Evolutionary conservation across 1,140 invertebrate species (phyloP), one percentile per base, ranked within the genome.

Genomic region (Heliothis subflexa): DNA sequence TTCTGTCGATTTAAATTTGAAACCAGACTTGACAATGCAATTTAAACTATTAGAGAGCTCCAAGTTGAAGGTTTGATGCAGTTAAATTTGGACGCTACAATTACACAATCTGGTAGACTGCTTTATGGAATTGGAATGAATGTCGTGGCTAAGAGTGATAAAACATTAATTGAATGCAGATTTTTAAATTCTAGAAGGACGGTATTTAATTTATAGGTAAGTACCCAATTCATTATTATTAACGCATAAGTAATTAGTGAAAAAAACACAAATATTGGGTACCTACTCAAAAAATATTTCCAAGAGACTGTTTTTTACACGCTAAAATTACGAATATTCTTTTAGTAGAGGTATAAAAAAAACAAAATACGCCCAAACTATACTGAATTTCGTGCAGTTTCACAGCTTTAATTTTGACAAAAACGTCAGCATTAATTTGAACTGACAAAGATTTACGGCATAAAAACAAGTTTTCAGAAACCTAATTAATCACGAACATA

Each of bases 381-480:
- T 70, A 11, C 28, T 61, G 9, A 52, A 16, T 52, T 71, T 54
- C 5, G n/a, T 75, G 40, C 54, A 25, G 54, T 64, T 75, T 75
- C 18, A 50, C 14, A 62, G 59, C 18, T 12, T 62, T 66, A 21
- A 59, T 64, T 62, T 75, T 52, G 73, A 49, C 25, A 75, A 4
- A 21, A 21, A 75, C n/a, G 59, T 52, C 73, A 64, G 13, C 21
- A 64, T 62, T 16, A 40, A 75, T 75, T 75, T 75, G 54, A 75
- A 50, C 18, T 62, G 72, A 75, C 57, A 75, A 54, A 21, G 47
- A 75, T 64, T 16, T 52, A 75, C 59, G 59, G 16, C 14, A 73
- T n/a, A 49, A 75, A 54, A 75, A 75, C 40, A 49, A 28, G 72
- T 75, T 75, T 75, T 75, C 45, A 7, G 25, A 75, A 62, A 75